A percentile compares a stretch with the other conserved stretches of the same genome.
phyloP scores from a whole-genome alignment of 2,888 invertebrate species.

The Opisthograptis luteolata region DNA sequence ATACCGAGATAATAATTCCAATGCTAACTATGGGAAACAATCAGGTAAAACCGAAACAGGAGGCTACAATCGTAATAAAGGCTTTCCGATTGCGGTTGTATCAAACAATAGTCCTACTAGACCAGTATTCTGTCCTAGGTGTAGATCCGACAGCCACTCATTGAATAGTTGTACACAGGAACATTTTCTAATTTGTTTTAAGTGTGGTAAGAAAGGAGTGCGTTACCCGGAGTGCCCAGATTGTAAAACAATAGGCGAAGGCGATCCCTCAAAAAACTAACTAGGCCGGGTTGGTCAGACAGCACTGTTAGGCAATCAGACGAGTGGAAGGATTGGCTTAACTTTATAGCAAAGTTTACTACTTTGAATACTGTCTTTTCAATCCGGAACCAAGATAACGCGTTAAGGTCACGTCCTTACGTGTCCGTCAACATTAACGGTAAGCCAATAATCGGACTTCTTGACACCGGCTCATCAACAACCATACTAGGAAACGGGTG shows the following conservation, averaged over 20 bases:
- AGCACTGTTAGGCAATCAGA: too few species aligned
- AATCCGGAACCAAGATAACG: too few species aligned
- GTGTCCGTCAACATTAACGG: too few species aligned
- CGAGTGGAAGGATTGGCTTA: too few species aligned
- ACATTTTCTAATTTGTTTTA: constrained; percentile 12
- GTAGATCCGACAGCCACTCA: constrained; percentile 2
- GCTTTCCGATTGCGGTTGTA: not conserved
- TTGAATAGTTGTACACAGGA: not conserved
- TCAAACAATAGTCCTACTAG: not conserved
- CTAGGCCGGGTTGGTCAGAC: constrained; percentile 1
- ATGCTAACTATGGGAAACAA: too few species aligned
- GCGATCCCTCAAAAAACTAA: constrained; percentile 10
- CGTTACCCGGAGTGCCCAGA: constrained; percentile 3
- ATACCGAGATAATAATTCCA: too few species aligned
- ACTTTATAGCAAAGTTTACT: too few species aligned
- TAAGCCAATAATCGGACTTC: too few species aligned
- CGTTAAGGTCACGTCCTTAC: too few species aligned
- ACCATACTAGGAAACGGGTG: too few species aligned
- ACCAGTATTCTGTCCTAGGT: constrained; percentile 10
- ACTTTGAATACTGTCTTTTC: too few species aligned
- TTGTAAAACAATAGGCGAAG: not conserved
- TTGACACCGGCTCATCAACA: too few species aligned
- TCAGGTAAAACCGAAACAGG: not conserved
- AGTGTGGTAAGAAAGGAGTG: constrained; percentile 12
- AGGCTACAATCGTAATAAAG: not conserved